Evolutionary conservation across 2,888 invertebrate species (phyloP), one percentile per base, ranked within the genome.

Genomic region (Scrobipalpa atriplicella): DNA sequence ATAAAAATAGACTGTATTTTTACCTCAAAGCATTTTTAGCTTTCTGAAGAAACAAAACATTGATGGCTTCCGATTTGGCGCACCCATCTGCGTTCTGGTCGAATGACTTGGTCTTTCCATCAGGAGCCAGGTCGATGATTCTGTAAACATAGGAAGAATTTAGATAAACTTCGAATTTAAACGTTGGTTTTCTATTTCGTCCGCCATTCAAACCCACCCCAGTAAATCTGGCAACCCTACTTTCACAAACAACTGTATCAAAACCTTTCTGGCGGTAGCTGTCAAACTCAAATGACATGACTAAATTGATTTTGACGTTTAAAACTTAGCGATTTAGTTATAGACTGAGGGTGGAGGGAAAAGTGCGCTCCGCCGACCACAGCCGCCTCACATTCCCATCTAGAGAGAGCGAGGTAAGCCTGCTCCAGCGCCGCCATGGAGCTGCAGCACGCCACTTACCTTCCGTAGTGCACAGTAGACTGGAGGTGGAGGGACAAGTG

Each of bases 81-180:
- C 96, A 97, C 0, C 97, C 97, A 75, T 95, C 92, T 1, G 95
- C 96, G 65, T 95, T 92, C 62, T 94, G 94, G 84, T 99, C 98
- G 81, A 99, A 99, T 0, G 96, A 95, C 76, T 96, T 97, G 76
- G 98, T 98, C 71, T 94, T 94, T 0, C 98, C 98, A 72, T 98
- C 96, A 3, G 90, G 84, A 19, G 97, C 95, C 10, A 98, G 85
- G 3, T 70, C 72, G 65, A 84, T 75, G 21, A 78, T 76, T 73
- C 87, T 88, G 69, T 47, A 70, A 72, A 5, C 11, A 16, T 1
- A 54, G 8, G 18, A 3, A 19, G 11, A 10, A 19, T 7, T 54
- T 18, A 10, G 16, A 47, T n/a, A n/a, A n/a, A n/a, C n/a, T n/a
- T n/a, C n/a, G n/a, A n/a, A n/a, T n/a, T n/a, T n/a, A n/a, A n/a